Evolutionary conservation across 2,888 invertebrate genomes (phyloP).

Genomic region (Helleia helle): DNA sequence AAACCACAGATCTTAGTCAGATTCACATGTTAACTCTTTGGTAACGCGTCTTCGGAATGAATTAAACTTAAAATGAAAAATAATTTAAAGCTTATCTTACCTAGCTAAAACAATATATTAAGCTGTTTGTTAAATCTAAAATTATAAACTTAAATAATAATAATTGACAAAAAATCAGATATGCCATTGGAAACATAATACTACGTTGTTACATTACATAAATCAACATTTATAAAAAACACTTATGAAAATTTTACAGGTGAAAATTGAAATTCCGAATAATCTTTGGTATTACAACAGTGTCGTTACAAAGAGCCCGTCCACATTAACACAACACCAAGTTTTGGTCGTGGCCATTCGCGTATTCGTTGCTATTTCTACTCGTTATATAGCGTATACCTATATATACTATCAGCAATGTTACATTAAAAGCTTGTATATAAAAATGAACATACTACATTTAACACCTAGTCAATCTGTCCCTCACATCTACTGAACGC

Average conservation of each 20-base stretch:
- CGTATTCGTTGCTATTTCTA: slow-evolving; percentile 3
- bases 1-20: background rate
- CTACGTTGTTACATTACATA: background rate
- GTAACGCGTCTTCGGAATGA: slow-evolving; percentile 10
- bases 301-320: slow-evolving; percentile 1
- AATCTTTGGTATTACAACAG: too few relatives aligned
- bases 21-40: slow-evolving; percentile 6
- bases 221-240: background rate
- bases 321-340: slow-evolving; percentile 7
- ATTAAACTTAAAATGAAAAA: slow-evolving; percentile 5
- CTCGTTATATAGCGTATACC: background rate
- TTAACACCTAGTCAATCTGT: too few relatives aligned
- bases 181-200: slow-evolving; percentile 10
- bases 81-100: slow-evolving; percentile 8
- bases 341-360: too few relatives aligned
- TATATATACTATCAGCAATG: background rate
- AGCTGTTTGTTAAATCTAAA: slow-evolving; percentile 6
- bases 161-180: slow-evolving; percentile 19
- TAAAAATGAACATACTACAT: slow-evolving; percentile 3
- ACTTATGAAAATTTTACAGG: background rate
- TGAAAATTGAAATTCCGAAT: background rate
- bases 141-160: slow-evolving; percentile 5
- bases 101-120: slow-evolving; percentile 5
- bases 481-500: background rate
- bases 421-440: background rate